Conservation (phyloP, 2,113 vertebrate species). For the Mesoclemmys tuberculata region DNA sequence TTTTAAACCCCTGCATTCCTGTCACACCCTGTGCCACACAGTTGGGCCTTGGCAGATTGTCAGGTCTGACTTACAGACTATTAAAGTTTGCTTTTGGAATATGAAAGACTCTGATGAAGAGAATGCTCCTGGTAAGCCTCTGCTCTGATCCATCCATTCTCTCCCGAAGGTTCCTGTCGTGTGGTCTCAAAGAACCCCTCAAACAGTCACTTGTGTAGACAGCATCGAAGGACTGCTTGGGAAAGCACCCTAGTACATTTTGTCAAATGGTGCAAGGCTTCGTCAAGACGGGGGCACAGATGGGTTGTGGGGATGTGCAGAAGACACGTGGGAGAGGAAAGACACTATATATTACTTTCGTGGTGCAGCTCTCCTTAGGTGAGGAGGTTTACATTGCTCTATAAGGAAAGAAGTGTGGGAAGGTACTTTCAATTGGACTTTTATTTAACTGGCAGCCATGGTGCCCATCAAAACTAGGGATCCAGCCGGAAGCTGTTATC, state of each 20-base stretch:
- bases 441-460: not conserved
- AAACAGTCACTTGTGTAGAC: rapidly evolving
- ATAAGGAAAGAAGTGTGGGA: not conserved
- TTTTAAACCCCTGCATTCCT: not conserved
- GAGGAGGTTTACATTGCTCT: not conserved
- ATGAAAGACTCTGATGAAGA: not conserved
- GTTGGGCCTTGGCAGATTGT: not conserved
- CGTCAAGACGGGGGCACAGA: not conserved
- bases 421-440: not conserved
- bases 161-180: not conserved
- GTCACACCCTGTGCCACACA: not conserved
- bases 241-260: not conserved
- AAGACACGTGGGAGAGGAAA: not conserved
- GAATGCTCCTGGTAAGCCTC: not conserved
- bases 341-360: not conserved
- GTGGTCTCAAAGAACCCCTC: not conserved
- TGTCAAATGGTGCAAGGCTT: not conserved
- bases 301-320: not conserved
- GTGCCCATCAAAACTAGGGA: not conserved
- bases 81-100: not conserved
- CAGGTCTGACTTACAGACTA: not conserved
- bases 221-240: not conserved
- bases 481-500: not conserved
- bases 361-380: not conserved
- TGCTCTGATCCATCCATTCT: not conserved